phyloP scores from a whole-genome alignment of 2,113 vertebrate genomes.

The Shinisaurus crocodilurus region DNA sequence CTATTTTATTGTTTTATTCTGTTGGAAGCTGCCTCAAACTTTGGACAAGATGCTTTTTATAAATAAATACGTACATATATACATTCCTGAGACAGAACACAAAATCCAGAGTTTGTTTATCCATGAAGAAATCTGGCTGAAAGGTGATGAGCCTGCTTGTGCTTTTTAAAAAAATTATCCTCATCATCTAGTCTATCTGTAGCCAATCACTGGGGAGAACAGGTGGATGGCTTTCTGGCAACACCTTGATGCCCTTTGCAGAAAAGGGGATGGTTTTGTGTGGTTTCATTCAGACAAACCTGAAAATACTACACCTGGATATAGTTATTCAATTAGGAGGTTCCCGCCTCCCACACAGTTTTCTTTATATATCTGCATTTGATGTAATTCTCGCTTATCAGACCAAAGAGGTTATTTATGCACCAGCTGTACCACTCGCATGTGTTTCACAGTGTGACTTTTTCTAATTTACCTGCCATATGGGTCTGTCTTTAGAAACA shows the following conservation, averaged over 20 bases:
- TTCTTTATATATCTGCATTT: conserved; percentile 45
- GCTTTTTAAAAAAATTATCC: background rate
- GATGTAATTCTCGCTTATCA: conserved; percentile 51
- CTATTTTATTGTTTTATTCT: background rate
- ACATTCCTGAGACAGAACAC: conserved; percentile 4
- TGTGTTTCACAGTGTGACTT: conserved; percentile 35
- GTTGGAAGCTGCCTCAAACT: background rate
- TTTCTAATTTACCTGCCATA: conserved; percentile 63
- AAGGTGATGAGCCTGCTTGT: background rate
- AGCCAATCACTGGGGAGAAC: background rate
- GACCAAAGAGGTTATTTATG: conserved; percentile 47
- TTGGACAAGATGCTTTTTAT: background rate
- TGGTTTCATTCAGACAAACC: conserved; percentile 26
- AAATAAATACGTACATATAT: background rate
- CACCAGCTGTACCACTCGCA: conserved; percentile 43
- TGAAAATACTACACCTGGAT: background rate
- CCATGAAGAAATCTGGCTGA: background rate
- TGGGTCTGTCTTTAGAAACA: conserved; percentile 55
- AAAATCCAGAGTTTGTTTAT: conserved; percentile 33
- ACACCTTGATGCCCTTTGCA: background rate
- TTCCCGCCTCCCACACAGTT: conserved; percentile 5
- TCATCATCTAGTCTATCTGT: background rate
- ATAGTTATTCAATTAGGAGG: background rate
- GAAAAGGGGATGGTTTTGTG: background rate
- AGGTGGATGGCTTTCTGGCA: background rate